A percentile compares a stretch with the other conserved stretches of the same genome.
Evolutionary conservation across 2,888 invertebrate genomes (phyloP).

Genomic region (Yponomeuta evonymella): DNA sequence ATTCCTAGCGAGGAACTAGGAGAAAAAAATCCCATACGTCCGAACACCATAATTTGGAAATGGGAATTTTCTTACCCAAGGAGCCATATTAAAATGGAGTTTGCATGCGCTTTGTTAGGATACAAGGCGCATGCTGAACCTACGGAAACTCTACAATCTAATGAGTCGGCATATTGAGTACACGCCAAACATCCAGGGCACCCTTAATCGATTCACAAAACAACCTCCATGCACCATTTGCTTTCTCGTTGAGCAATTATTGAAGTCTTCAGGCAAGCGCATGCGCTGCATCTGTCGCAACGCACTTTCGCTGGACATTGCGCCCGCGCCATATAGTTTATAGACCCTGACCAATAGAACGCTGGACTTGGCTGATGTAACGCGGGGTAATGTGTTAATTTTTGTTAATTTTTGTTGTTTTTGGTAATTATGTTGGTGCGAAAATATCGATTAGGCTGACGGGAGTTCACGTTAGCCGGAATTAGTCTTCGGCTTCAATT

Average conservation of each 20-base stretch:
- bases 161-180: neutral
- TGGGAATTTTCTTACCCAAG: too few species aligned
- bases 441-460: neutral
- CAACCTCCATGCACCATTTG: conserved; percentile 1
- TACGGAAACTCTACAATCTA: too few species aligned
- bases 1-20: too few species aligned
- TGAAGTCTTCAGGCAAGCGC: neutral
- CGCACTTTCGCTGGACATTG: conserved; percentile 9
- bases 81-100: too few species aligned
- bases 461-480: neutral
- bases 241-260: conserved; percentile 1
- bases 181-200: neutral
- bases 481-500: neutral
- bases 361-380: conserved; percentile 9
- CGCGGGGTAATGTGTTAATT: neutral
- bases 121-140: too few species aligned
- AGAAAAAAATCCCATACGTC: too few species aligned
- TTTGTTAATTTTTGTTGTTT: neutral
- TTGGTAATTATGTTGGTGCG: neutral
- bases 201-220: neutral
- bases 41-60: too few species aligned
- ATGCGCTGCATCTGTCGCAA: conserved; percentile 4
- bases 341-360: conserved; percentile 20
- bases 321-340: conserved; percentile 19
- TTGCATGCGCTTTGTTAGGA: too few species aligned